phyloP scores from a whole-genome alignment of 2,113 vertebrate species.

The Chiloscyllium plagiosum region DNA sequence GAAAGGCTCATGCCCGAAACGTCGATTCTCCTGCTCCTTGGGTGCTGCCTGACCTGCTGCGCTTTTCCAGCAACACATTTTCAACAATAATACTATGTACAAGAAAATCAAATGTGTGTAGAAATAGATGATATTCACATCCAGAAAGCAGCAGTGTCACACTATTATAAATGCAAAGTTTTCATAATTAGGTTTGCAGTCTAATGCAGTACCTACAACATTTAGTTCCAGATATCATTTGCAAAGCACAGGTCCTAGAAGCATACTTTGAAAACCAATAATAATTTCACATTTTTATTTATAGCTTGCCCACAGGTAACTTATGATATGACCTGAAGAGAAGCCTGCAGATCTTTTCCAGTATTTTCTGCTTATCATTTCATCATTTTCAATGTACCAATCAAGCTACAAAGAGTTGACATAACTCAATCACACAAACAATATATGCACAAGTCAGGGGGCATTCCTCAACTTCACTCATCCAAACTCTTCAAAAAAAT shows the following conservation, averaged over 20 bases:
- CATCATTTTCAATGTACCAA: background rate
- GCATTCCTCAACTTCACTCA: constrained; percentile 26
- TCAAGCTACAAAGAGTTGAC: background rate
- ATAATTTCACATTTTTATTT: background rate
- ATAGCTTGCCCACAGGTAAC: background rate
- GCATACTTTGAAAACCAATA: background rate
- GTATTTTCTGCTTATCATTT: background rate
- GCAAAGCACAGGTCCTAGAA: background rate
- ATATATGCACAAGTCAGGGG: background rate
- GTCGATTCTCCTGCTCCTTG: too few species aligned
- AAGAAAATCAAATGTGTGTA: too few species aligned
- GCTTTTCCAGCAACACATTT: too few species aligned
- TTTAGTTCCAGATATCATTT: background rate
- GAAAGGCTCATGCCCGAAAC: too few species aligned
- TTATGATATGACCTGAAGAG: background rate
- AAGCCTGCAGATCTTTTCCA: background rate
- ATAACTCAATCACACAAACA: background rate
- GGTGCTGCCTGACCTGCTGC: too few species aligned
- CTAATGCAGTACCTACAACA: background rate
- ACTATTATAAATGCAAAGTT: background rate
- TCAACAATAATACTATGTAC: background rate
- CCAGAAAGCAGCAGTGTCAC: background rate
- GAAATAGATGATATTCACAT: background rate
- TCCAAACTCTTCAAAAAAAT: background rate
- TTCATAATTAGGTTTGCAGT: background rate